phyloP scores from a whole-genome alignment of 2,797 vertebrate species.

The Knipowitschia caucasica region DNA sequence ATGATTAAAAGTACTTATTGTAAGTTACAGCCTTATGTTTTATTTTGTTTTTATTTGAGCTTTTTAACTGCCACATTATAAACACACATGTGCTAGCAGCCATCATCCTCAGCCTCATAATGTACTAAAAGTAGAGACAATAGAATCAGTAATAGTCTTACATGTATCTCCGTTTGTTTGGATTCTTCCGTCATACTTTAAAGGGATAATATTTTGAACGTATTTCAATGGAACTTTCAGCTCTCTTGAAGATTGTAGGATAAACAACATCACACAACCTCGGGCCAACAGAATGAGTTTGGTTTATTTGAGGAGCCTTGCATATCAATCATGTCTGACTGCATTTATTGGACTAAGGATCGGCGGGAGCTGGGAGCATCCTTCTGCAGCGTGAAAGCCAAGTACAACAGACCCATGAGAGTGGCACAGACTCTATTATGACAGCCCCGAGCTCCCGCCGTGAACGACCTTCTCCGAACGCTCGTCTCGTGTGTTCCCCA shows the following conservation, averaged over 20 bases:
- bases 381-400: slow-evolving; percentile 22
- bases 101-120: too few relatives aligned
- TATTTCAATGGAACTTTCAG: background rate
- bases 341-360: background rate
- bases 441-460: slow-evolving; percentile 53
- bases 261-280: background rate
- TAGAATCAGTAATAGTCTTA: too few relatives aligned
- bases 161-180: too few relatives aligned
- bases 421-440: slow-evolving; percentile 37
- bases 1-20: too few relatives aligned
- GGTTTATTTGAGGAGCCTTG: background rate
- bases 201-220: background rate
- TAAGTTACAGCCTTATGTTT: too few relatives aligned
- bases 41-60: too few relatives aligned
- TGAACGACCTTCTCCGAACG: slow-evolving; percentile 34
- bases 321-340: background rate
- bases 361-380: slow-evolving; percentile 18
- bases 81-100: too few relatives aligned
- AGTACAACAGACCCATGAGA: slow-evolving; percentile 33
- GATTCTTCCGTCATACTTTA: background rate
- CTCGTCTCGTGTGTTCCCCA: slow-evolving; percentile 19
- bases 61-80: too few relatives aligned
- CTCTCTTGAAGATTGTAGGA: background rate
- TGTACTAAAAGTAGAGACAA: too few relatives aligned
- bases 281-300: background rate